These are phyloP conservation scores for Drosophila cardini DNA, from an alignment of 1,140 invertebrate genomes.

Conservation along the genomic window DNA sequence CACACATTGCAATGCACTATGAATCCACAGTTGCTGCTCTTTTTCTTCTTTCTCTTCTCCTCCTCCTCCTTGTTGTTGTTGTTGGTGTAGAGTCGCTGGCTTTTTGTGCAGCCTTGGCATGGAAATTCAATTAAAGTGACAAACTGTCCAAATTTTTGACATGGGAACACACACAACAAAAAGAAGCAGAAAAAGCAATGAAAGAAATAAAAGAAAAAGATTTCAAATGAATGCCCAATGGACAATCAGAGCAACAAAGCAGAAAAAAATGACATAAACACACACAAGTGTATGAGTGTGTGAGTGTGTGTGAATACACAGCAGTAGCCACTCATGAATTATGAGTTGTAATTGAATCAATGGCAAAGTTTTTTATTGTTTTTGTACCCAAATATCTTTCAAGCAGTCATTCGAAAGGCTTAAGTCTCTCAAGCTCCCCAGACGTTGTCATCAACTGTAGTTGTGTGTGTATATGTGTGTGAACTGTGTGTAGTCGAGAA, in stretches of 20 bases:
- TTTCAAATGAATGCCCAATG: slow-evolving; percentile 79
- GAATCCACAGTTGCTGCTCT: slow-evolving; percentile 32
- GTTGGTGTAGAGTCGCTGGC: slow-evolving; percentile 14
- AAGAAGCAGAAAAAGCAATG: slow-evolving; percentile 2
- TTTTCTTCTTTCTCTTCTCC: background rate
- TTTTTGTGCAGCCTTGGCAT: slow-evolving; percentile 57
- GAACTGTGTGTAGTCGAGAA: slow-evolving; percentile 16
- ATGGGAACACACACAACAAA: slow-evolving; percentile 56
- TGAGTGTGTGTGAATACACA: background rate
- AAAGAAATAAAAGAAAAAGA: slow-evolving; percentile 18
- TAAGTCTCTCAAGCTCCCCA: slow-evolving; percentile 1
- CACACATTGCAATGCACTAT: slow-evolving; percentile 61
- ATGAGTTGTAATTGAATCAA: slow-evolving; percentile 60
- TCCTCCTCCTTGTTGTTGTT: too few species aligned
- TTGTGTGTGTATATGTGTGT: slow-evolving; percentile 6
- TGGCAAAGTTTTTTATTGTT: slow-evolving; percentile 17
- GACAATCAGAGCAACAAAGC: slow-evolving; percentile 65
- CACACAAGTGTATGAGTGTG: slow-evolving; percentile 5
- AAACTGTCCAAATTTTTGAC: slow-evolving; percentile 81
- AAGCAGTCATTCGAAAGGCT: slow-evolving; percentile 18
- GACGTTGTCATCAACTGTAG: slow-evolving; percentile 19
- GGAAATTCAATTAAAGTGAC: slow-evolving; percentile 83
- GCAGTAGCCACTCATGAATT: slow-evolving; percentile 52
- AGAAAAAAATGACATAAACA: slow-evolving; percentile 49
- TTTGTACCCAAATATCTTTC: slow-evolving; percentile 7